Percentiles rank a stretch among this genome's conserved stretches.
These are phyloP conservation scores for Pleuronectes platessa DNA, from an alignment of 2,113 vertebrate species.

Conservation along the genomic window DNA sequence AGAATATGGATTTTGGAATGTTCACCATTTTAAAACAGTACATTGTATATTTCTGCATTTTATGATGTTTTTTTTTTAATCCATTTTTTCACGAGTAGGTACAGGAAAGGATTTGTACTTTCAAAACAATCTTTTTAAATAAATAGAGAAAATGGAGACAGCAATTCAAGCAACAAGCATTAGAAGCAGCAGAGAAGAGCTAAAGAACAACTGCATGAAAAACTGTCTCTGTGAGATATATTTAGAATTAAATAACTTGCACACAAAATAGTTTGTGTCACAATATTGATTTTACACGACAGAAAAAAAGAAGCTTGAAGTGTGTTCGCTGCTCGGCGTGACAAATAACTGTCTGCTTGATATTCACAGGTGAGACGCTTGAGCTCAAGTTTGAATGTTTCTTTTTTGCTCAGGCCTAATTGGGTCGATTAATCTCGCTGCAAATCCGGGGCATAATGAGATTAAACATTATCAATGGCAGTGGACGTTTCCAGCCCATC, in stretches of 20 bases:
- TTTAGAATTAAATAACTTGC: no score
- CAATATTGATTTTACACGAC: conserved; percentile 1
- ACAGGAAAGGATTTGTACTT: no score
- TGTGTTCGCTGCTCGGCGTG: conserved; percentile 48
- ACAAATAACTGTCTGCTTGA: conserved; percentile 65
- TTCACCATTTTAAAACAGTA: no score
- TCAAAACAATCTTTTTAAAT: no score
- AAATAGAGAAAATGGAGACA: no score
- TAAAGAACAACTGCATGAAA: no score
- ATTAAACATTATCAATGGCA: conserved; percentile 74
- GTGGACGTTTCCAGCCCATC: conserved; percentile 77
- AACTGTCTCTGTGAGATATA: no score
- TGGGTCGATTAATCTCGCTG: conserved; percentile 78
- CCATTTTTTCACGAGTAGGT: no score
- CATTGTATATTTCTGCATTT: no score
- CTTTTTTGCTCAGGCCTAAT: conserved; percentile 72
- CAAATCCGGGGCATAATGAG: conserved; percentile 70
- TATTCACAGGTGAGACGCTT: conserved; percentile 55
- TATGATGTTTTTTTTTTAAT: no score
- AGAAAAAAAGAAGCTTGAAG: conserved; percentile 6
- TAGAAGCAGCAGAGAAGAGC: no score
- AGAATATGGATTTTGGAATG: not conserved
- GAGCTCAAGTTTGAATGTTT: conserved; percentile 58
- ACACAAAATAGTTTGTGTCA: not conserved
- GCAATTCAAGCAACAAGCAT: no score